Evolutionary conservation across 2,888 invertebrate genomes (phyloP).

Genomic region (Cheilosia variabilis): DNA sequence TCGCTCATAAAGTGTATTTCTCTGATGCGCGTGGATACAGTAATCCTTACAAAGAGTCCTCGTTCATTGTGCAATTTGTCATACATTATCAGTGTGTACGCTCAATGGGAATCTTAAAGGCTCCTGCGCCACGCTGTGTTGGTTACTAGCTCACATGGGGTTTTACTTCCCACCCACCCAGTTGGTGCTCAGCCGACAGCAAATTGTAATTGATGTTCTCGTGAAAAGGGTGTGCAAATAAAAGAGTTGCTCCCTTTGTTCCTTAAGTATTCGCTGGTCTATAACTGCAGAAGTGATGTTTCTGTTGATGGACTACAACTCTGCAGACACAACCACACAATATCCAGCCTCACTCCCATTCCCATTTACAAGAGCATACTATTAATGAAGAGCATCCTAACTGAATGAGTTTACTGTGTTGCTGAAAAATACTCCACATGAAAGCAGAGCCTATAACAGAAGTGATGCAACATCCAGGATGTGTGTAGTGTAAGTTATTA

Average conservation of each 20-base stretch:
- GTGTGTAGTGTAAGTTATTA: not conserved
- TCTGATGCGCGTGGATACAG: slow-evolving; percentile 30
- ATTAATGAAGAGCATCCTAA: slow-evolving; percentile 31
- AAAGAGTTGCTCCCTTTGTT: slow-evolving; percentile 65
- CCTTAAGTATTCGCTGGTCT: not conserved
- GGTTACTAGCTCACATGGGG: slow-evolving; percentile 33
- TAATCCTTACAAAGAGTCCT: slow-evolving; percentile 56
- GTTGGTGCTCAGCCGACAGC: slow-evolving; percentile 51
- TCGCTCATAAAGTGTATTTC: slow-evolving; percentile 43
- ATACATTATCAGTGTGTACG: slow-evolving; percentile 54
- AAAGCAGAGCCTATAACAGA: not conserved
- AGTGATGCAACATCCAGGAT: slow-evolving; percentile 3
- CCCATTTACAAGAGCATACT: slow-evolving; percentile 25
- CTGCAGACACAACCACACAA: slow-evolving; percentile 36
- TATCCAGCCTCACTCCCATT: slow-evolving; percentile 11
- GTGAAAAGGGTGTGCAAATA: slow-evolving; percentile 50
- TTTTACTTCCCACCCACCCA: not conserved
- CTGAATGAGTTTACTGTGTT: slow-evolving; percentile 23
- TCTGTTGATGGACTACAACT: slow-evolving; percentile 17
- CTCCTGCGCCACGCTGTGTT: not conserved
- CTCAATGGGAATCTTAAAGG: slow-evolving; percentile 61
- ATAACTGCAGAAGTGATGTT: slow-evolving; percentile 43
- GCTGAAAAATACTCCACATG: slow-evolving; percentile 5
- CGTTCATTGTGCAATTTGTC: slow-evolving; percentile 70
- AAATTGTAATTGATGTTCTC: slow-evolving; percentile 71